A percentile compares a stretch with the other conserved stretches of the same genome.
Evolutionary conservation across 2,113 vertebrate species (phyloP).

Genomic region (Callipepla californica): DNA sequence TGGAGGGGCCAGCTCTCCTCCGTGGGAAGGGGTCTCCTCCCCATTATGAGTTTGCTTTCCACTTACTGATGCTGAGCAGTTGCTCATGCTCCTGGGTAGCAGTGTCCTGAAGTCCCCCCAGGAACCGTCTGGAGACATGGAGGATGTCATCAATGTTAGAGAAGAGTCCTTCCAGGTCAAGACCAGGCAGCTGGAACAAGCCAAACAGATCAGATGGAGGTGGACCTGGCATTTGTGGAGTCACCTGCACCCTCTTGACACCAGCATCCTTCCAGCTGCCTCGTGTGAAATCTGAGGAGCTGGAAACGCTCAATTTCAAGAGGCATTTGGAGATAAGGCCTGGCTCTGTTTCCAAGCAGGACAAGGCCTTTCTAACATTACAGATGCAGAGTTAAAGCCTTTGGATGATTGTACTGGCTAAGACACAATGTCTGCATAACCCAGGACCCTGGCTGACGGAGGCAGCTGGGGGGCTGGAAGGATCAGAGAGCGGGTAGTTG

Average conservation of each 20-base stretch:
- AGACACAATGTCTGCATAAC: neutral
- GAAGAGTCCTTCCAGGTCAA: constrained; percentile 89
- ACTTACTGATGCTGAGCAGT: constrained; percentile 87
- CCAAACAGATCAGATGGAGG: neutral
- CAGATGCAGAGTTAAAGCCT: neutral
- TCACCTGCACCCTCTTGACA: neutral
- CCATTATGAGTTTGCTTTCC: neutral
- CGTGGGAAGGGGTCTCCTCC: no score
- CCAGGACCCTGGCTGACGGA: neutral
- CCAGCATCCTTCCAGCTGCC: neutral
- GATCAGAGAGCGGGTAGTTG: neutral
- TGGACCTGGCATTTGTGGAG: fast-evolving
- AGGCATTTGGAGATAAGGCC: neutral
- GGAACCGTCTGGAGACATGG: constrained; percentile 81
- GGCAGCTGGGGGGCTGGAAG: neutral
- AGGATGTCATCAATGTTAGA: constrained; percentile 88
- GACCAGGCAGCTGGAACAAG: constrained; percentile 81
- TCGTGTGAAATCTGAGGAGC: fast-evolving
- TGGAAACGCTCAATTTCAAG: neutral
- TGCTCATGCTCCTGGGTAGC: constrained; percentile 74
- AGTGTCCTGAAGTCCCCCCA: constrained; percentile 82
- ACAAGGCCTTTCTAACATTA: neutral
- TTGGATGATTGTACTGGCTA: neutral
- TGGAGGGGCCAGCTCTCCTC: neutral
- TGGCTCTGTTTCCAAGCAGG: fast-evolving